Evolutionary conservation across 2,888 invertebrate species (phyloP), one percentile per base, ranked within the genome.

Genomic region (Phaedon cochleariae): DNA sequence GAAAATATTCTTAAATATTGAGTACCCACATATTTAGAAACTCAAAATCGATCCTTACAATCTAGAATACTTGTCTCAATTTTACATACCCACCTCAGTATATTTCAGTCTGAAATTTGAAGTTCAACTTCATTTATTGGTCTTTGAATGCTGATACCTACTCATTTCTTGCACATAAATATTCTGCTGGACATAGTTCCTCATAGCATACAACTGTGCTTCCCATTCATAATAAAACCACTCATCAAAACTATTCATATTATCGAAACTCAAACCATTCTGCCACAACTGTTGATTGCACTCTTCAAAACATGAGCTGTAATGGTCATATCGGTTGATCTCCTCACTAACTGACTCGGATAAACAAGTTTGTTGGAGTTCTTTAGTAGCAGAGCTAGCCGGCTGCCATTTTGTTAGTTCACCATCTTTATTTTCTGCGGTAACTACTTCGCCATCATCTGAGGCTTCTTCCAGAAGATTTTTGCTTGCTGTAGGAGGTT

Each of bases 81-180:
- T n/a, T n/a, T n/a, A n/a, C n/a, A n/a, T n/a, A n/a, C n/a, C n/a
- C n/a, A n/a, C n/a, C n/a, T n/a, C n/a, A n/a, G n/a, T n/a, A n/a
- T n/a, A n/a, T n/a, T n/a, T n/a, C n/a, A n/a, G n/a, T n/a, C n/a
- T n/a, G n/a, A n/a, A n/a, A n/a, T n/a, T n/a, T n/a, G n/a, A n/a
- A n/a, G n/a, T n/a, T n/a, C n/a, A n/a, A n/a, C n/a, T n/a, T n/a
- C n/a, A n/a, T n/a, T n/a, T 57, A 12, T 57, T 18, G 9, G 6
- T 31, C 46, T 2, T 17, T 10, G 21, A 37, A 41, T 69, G 61
- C 37, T 73, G 69, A 70, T 72, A 77, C 54, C 72, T 71, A 52
- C 69, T 75, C 82, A 83, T 81, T 75, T 83, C 82, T 22, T 77
- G 71, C 1, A 82, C 54, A 71, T 82, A 83, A 66, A 84, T 76